These are phyloP conservation scores for Rhopalosiphum maidis DNA, from an alignment of 1,140 invertebrate species.

Conservation along the genomic window DNA sequence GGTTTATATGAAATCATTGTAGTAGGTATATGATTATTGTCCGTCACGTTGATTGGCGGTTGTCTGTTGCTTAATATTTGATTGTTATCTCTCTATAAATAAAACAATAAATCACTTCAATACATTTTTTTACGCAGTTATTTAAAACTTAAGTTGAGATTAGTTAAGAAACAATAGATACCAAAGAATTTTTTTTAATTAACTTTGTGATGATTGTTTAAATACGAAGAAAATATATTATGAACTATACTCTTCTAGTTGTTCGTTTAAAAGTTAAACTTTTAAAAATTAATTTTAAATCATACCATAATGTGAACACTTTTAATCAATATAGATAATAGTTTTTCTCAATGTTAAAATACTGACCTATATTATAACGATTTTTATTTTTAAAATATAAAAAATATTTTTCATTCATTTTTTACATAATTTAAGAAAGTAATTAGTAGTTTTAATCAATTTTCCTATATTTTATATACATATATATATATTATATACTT, in stretches of 20 bases:
- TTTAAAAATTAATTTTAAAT: background rate
- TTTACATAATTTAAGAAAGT: too few relatives aligned
- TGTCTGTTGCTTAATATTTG: background rate
- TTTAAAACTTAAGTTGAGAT: background rate
- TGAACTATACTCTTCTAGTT: background rate
- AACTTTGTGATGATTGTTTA: background rate
- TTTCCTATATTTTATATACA: too few relatives aligned
- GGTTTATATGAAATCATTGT: constrained; percentile 25
- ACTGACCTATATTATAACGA: too few relatives aligned
- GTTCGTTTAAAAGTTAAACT: background rate
- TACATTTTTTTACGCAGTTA: background rate
- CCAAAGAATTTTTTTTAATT: background rate
- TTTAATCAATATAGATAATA: background rate
- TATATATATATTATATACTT: too few relatives aligned
- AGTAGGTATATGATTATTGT: background rate
- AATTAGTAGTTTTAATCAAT: too few relatives aligned
- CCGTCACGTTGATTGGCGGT: background rate
- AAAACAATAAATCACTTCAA: background rate
- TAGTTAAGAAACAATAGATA: constrained; percentile 1
- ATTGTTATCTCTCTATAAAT: constrained; percentile 21
- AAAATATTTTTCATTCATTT: too few relatives aligned
- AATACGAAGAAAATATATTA: background rate
- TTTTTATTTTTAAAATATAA: too few relatives aligned
- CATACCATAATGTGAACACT: background rate
- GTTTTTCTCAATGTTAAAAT: too few relatives aligned